phyloP scores from a whole-genome alignment of 2,113 vertebrate species.

The Protobothrops mucrosquamatus region DNA sequence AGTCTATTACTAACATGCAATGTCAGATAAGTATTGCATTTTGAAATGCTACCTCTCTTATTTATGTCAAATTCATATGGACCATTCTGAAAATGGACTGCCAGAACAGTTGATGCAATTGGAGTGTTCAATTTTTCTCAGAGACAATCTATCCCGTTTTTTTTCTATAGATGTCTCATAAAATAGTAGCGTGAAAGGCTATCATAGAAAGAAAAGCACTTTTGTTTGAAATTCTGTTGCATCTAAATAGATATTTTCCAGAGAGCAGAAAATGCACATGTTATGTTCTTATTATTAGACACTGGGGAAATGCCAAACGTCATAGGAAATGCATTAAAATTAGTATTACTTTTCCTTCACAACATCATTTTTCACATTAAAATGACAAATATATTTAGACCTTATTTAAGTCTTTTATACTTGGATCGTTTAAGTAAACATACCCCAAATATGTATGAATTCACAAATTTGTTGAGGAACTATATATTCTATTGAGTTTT shows the following conservation, averaged over 20 bases:
- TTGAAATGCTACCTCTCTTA: neutral
- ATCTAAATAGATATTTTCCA: neutral
- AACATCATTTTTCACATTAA: neutral
- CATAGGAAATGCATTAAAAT: neutral
- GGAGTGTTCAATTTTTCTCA: neutral
- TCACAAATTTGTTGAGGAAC: slow-evolving; percentile 6
- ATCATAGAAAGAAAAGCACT: neutral
- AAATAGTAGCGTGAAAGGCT: neutral
- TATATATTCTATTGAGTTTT: slow-evolving; percentile 24
- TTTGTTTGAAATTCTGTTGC: neutral
- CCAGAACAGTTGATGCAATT: neutral
- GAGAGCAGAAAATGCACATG: neutral
- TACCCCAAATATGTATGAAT: neutral
- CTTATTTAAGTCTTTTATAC: neutral
- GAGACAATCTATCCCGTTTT: neutral
- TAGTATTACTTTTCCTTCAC: neutral
- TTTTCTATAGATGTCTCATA: neutral
- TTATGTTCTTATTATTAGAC: neutral
- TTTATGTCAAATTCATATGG: neutral
- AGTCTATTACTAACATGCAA: neutral
- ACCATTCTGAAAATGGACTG: neutral
- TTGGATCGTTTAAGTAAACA: neutral
- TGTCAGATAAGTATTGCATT: neutral
- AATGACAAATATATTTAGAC: neutral
- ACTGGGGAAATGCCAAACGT: neutral